These are phyloP conservation scores for Ginglymostoma cirratum DNA, from an alignment of 2,113 vertebrate genomes.

Conservation along the genomic window DNA sequence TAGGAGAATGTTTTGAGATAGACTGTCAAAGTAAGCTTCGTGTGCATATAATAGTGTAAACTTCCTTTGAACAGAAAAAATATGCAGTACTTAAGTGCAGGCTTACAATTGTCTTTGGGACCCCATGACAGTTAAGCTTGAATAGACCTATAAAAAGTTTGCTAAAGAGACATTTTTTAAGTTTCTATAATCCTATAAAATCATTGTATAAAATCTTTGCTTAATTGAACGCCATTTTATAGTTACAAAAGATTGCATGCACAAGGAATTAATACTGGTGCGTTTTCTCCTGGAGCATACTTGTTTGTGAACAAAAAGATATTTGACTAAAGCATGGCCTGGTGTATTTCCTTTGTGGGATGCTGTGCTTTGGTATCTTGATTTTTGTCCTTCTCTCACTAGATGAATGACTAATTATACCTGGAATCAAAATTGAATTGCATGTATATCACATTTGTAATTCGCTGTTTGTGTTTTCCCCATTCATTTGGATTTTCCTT, in stretches of 20 bases:
- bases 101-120: neutral
- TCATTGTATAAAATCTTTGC: neutral
- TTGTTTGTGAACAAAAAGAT: neutral
- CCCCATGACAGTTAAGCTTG: neutral
- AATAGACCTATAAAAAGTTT: neutral
- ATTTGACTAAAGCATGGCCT: neutral
- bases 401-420: slow-evolving; percentile 29
- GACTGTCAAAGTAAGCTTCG: neutral
- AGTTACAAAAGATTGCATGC: neutral
- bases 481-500: slow-evolving; percentile 13
- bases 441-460: neutral
- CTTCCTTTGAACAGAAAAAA: neutral
- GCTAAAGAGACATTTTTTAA: neutral
- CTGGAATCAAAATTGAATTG: slow-evolving; percentile 16
- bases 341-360: slow-evolving; percentile 19
- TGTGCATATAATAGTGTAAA: neutral
- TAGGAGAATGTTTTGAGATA: neutral
- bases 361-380: neutral
- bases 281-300: neutral
- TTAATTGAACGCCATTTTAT: neutral
- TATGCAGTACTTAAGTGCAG: no score
- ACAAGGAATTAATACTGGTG: neutral
- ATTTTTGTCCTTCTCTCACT: neutral
- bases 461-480: neutral
- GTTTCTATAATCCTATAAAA: neutral